These are phyloP conservation scores for Chelonoidis abingdonii DNA, from an alignment of 2,113 vertebrate genomes.

Conservation along the genomic window DNA sequence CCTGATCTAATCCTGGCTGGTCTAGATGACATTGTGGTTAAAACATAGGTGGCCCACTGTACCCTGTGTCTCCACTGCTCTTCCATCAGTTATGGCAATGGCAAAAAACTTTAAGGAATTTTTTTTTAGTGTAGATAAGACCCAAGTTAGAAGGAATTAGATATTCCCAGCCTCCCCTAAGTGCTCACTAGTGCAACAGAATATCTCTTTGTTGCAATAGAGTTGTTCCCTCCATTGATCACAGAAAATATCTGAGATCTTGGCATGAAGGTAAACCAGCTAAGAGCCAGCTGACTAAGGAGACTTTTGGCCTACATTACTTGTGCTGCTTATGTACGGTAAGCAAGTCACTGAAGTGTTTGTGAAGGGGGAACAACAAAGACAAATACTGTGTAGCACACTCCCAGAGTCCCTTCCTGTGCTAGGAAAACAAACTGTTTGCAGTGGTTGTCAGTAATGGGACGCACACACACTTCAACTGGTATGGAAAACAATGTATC, in stretches of 20 bases:
- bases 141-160: neutral
- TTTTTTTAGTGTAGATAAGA: neutral
- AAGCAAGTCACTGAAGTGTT: neutral
- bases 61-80: neutral
- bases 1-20: neutral
- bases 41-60: neutral
- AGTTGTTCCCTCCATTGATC: neutral
- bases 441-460: neutral
- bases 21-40: neutral
- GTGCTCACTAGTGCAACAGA: neutral
- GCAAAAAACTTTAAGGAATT: neutral
- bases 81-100: neutral
- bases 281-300: neutral
- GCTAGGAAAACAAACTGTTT: neutral
- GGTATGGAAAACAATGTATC: neutral
- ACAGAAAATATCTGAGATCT: neutral
- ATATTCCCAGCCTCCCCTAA: neutral
- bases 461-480: neutral
- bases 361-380: neutral
- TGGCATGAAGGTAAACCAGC: neutral
- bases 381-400: neutral
- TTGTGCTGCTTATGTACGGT: neutral
- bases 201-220: neutral
- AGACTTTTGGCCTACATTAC: neutral
- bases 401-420: neutral